Base-by-base conservation (phyloP, 2,113 vertebrate species). In the Sorex araneus region DNA sequence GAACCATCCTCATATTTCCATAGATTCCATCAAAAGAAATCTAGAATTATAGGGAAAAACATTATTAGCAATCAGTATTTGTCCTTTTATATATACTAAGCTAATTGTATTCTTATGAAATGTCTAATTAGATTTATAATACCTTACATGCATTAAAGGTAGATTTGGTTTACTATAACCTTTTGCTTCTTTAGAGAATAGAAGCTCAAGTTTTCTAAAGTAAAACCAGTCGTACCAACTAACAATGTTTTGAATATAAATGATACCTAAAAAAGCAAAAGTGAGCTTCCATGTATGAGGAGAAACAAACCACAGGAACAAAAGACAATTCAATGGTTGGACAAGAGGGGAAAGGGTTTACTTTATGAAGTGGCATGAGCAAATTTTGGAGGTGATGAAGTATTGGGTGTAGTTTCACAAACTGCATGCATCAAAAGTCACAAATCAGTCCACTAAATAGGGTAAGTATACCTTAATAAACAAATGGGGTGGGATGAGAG, bases 1-100 rank as follows among this genome's bases (percentile, higher is more conserved):
- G 99, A 98, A 99, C 99, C 99, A 99, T 99, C 98, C 99, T 98
- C 99, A 99, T 99, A 97, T 99, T 99, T 98, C 99, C 99, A 98
- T 99, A 99, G 97, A 99, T 99, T 95, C 99, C 99, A 98, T 99
- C 99, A 94, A 99, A 99, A 96, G 99, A 98, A 97, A 99, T 98
- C 99, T 99, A 97, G 81, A 98, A 98, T 95, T 95, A 71, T 93
- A 94, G 96, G 96, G 85, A 54, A 50, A 78, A 36, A 77, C 12
- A 87, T 25, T 70, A 90, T 81, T 80, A 89, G 50, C 84, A 93
- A 87, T 64, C 28, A 84, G 18, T 47, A 63, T 95, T 73, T 94
- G 45, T 70, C 93, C 25, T 45, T 90, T 6, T 25, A 64, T 57
- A 75, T 18, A 50, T 47, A 81, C 32, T 67, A 82, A 71, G 83